Base-by-base conservation (phyloP, 2,888 invertebrate genomes). In the Drosophila emarginata region DNA sequence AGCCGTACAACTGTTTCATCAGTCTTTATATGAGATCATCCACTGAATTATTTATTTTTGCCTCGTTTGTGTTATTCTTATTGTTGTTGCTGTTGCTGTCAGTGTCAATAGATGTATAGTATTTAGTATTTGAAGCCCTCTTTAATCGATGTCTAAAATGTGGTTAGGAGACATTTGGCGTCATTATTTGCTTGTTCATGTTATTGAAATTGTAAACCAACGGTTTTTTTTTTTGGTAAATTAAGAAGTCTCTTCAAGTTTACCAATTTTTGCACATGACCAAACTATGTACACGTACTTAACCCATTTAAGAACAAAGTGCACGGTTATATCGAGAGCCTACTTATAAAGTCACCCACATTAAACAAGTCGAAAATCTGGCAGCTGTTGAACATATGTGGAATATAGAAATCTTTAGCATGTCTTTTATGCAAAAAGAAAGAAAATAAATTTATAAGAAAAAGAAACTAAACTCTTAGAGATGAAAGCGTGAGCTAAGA, bases 131-230 rank as follows among this genome's bases (percentile, higher is more conserved):
- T 62, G 64, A 69, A 78, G 77, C 76, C 77, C 69, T 72, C 62
- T 81, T 76, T 85, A 87, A 83, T 79, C 79, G 78, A 85, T 85
- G 87, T 76, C 86, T 79, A 75, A 87, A 83, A 76, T 81, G 87
- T 70, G 86, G 88, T 83, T 73, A 64, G 67, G 66, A 71, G 66
- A 73, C 67, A 71, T 66, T 64, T 75, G 80, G 72, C 83, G 18
- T 54, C 14, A 23, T 39, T 53, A 40, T 37, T 21, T 21, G 18
- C 14, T 12, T 36, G 2, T 45, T 37, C 12, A 15, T 79, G 64
- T 58, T 64, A 64, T 65, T 84, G 85, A 84, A 84, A 82, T 75
- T 67, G 18, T 12, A 63, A 84, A 54, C 67, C 67, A 73, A 39
- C 11, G 11, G 64, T 63, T 77, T 71, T 76, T 11, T 61, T 63